phyloP scores from a whole-genome alignment of 2,888 invertebrate genomes.

The Pristionchus arcanus region DNA sequence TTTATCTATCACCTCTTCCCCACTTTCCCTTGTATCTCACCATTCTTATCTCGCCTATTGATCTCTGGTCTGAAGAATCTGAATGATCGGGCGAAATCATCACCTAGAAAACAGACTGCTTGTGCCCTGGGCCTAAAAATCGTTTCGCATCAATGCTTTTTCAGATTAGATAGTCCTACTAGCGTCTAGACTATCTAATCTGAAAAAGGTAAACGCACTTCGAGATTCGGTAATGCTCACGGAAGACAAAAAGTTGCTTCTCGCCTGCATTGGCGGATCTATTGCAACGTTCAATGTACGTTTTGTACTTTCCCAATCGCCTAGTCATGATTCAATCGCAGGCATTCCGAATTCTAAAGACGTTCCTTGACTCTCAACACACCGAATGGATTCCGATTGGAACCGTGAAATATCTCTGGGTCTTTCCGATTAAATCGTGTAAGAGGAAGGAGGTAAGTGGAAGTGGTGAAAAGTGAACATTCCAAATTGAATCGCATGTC shows the following conservation, averaged over 20 bases:
- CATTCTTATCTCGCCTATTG: neutral
- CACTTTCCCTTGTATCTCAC: neutral
- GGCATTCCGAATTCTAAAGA: neutral
- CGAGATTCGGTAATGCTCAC: too few relatives aligned
- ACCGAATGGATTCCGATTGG: conserved; percentile 66
- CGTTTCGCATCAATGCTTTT: too few relatives aligned
- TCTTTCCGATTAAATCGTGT: conserved; percentile 73
- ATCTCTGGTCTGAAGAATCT: neutral
- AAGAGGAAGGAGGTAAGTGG: conserved; percentile 67
- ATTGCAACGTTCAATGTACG: neutral
- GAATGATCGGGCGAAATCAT: too few relatives aligned
- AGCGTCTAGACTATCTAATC: too few relatives aligned
- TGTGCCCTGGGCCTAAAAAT: too few relatives aligned
- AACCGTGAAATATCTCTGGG: conserved; percentile 62
- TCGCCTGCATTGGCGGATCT: neutral
- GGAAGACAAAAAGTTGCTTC: neutral
- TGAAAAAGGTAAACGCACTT: neutral
- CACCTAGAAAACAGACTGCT: too few relatives aligned
- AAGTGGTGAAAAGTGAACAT: neutral
- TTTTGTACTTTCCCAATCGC: neutral
- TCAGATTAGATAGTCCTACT: too few relatives aligned
- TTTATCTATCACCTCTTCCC: neutral
- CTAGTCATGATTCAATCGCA: neutral
- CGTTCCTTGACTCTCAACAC: neutral
- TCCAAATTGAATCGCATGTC: conserved; percentile 61